These are phyloP conservation scores for Drosophila glabriapex DNA, from an alignment of 2,888 invertebrate genomes.

Conservation along the genomic window DNA sequence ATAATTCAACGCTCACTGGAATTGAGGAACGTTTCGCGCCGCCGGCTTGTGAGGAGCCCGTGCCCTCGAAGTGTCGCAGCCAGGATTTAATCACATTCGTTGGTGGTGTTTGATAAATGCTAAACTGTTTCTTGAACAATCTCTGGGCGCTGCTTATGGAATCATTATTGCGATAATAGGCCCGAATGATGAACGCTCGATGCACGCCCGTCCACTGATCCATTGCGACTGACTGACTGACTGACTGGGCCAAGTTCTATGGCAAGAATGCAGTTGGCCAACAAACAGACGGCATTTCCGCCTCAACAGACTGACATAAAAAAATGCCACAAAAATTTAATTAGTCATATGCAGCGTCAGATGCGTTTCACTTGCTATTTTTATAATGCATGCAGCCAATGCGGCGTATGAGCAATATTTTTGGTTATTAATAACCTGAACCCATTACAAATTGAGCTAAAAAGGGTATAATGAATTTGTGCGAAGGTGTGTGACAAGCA, in stretches of 20 bases:
- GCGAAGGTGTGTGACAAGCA: background rate
- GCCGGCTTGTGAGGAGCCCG: slow-evolving; percentile 73
- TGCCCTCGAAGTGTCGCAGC: slow-evolving; percentile 80
- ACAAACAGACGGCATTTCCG: slow-evolving; percentile 54
- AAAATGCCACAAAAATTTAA: slow-evolving; percentile 54
- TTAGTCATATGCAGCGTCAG: slow-evolving; percentile 51
- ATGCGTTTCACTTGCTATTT: slow-evolving; percentile 28
- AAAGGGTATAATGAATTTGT: background rate
- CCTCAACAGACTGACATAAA: slow-evolving; percentile 64
- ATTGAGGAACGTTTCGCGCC: slow-evolving; percentile 62
- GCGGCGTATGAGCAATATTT: slow-evolving; percentile 67
- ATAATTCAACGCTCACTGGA: slow-evolving; percentile 50
- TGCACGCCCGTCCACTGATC: slow-evolving; percentile 83
- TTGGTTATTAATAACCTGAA: background rate
- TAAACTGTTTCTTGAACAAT: slow-evolving; percentile 80
- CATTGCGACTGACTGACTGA: slow-evolving; percentile 68
- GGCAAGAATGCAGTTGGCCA: background rate
- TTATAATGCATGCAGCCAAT: slow-evolving; percentile 29
- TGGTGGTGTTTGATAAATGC: slow-evolving; percentile 78
- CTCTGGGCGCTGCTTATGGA: slow-evolving; percentile 78
- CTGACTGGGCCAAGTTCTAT: slow-evolving; percentile 1
- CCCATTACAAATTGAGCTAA: accelerated
- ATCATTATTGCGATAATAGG: slow-evolving; percentile 81
- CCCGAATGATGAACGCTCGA: slow-evolving; percentile 78
- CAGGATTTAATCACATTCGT: slow-evolving; percentile 79